Conservation (phyloP, 2,113 vertebrate genomes). For the cattle (Bos taurus) region DNA sequence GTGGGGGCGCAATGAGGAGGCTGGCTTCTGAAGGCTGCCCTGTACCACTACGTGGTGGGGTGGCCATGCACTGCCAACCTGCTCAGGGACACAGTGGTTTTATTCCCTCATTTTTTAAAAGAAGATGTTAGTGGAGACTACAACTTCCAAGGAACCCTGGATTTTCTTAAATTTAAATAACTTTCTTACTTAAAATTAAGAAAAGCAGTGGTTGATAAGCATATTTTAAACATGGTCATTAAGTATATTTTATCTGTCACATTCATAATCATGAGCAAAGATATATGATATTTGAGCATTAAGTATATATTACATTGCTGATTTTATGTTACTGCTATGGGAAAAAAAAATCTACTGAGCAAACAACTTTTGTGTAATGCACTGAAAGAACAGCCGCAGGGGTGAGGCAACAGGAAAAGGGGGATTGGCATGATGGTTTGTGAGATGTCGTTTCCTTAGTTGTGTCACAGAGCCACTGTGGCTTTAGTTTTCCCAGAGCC, state of each 20-base stretch:
- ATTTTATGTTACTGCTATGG: not conserved
- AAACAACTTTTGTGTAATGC: not conserved
- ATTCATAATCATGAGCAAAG: not conserved
- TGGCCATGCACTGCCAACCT: accelerated
- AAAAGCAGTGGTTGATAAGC: not conserved
- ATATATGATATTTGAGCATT: not conserved
- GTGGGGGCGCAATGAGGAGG: accelerated
- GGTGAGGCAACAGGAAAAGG: not conserved
- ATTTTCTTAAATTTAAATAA: not conserved
- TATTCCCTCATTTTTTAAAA: not conserved
- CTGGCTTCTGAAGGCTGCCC: not conserved
- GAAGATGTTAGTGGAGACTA: not conserved
- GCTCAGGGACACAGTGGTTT: not conserved
- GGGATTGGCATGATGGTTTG: not conserved
- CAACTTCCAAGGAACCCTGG: not conserved
- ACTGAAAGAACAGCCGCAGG: not conserved
- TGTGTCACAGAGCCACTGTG: not conserved
- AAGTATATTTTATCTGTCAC: not conserved
- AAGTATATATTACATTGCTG: not conserved
- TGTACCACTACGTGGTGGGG: accelerated
- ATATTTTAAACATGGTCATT: not conserved
- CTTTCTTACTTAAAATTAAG: not conserved
- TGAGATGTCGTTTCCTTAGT: not conserved
- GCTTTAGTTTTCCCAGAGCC: not conserved
- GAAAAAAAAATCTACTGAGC: not conserved